phyloP scores from a whole-genome alignment of 1,140 invertebrate species.

The Nasonia vitripennis region DNA sequence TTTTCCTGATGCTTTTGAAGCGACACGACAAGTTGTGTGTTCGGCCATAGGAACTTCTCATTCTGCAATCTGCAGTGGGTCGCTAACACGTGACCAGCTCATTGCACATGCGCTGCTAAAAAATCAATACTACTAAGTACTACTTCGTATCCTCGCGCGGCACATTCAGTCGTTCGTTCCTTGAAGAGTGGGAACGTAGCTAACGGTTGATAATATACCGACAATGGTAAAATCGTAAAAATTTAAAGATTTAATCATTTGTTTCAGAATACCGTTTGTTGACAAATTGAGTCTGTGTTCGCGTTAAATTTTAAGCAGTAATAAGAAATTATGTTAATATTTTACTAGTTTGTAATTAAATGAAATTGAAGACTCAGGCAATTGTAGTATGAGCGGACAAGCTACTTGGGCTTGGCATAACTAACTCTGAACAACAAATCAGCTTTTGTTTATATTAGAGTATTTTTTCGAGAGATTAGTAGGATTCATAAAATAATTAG shows the following conservation, averaged over 20 bases:
- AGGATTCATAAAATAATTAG: not conserved
- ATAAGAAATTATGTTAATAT: no score
- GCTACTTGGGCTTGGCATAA: no score
- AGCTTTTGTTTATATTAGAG: no score
- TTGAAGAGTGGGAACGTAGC: not conserved
- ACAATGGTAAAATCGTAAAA: conserved; percentile 18
- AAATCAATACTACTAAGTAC: conserved; percentile 39
- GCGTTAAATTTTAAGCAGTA: no score
- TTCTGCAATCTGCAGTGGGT: conserved; percentile 35
- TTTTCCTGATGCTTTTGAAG: conserved; percentile 16
- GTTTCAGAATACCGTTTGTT: not conserved
- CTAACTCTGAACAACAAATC: no score
- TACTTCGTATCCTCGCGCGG: not conserved
- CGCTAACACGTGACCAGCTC: conserved; percentile 30
- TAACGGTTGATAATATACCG: conserved; percentile 34
- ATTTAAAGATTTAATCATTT: not conserved
- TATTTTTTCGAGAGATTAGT: not conserved
- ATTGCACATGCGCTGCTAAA: conserved; percentile 39
- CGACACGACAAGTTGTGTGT: conserved; percentile 28
- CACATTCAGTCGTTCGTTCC: not conserved
- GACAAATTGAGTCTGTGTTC: no score
- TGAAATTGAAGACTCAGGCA: no score
- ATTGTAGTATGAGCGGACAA: no score
- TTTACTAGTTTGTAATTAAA: no score
- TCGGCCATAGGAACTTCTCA: conserved; percentile 31